A percentile compares a stretch with the other conserved stretches of the same genome.
Evolutionary conservation across 2,797 vertebrate genomes (phyloP).

Genomic region (Halcyon badia): DNA sequence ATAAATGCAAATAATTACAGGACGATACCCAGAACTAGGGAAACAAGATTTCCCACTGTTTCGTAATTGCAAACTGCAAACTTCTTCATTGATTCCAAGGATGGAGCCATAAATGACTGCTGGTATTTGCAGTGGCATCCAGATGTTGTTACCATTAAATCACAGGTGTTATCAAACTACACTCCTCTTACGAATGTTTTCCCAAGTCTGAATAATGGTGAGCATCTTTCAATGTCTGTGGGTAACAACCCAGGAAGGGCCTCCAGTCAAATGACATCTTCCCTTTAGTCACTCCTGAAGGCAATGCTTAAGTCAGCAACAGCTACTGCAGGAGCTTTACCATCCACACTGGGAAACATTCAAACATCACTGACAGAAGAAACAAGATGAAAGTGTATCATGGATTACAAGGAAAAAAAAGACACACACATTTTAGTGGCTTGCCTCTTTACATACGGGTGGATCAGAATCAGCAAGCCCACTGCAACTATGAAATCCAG

Average conservation of each 20-base stretch:
- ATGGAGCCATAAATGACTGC: background rate
- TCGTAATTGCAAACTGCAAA: background rate
- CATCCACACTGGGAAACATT: background rate
- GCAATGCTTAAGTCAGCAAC: background rate
- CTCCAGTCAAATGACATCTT: background rate
- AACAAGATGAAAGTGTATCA: background rate
- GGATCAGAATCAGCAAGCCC: background rate
- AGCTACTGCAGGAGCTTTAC: background rate
- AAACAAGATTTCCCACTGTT: background rate
- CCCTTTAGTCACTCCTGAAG: background rate
- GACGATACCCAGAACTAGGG: background rate
- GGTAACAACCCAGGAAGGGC: background rate
- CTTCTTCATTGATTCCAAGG: background rate
- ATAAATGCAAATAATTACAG: background rate
- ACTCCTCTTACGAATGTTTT: background rate
- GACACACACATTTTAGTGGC: background rate
- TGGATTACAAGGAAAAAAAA: background rate
- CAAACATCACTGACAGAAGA: background rate
- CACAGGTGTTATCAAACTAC: background rate
- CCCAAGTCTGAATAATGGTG: background rate
- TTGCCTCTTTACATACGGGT: background rate
- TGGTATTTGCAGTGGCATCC: background rate
- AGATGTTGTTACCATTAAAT: background rate
- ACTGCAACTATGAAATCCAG: background rate
- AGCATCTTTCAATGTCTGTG: too few relatives aligned